Conservation (phyloP, 2,113 vertebrate genomes). For the Ammodytes dubius region DNA sequence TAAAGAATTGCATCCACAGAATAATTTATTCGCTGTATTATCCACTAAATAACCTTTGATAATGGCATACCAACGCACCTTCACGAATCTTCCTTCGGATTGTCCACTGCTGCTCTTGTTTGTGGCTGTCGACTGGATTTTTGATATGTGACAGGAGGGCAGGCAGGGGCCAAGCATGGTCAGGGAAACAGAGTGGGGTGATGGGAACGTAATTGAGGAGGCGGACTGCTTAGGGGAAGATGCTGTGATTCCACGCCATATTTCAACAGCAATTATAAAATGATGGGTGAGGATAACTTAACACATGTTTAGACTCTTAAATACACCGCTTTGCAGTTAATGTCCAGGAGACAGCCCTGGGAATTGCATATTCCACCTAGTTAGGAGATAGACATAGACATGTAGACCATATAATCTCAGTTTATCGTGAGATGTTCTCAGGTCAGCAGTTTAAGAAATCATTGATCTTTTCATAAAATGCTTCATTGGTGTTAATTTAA, state of each 20-base stretch:
- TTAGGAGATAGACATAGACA: background rate
- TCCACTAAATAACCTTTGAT: constrained; percentile 8
- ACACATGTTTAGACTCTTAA: constrained; percentile 29
- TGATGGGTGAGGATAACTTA: constrained; percentile 17
- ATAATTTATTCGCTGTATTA: constrained; percentile 4
- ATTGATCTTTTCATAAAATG: constrained; percentile 29
- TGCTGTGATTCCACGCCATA: constrained; percentile 12
- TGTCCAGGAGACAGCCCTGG: background rate
- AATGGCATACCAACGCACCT: background rate
- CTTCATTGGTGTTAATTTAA: constrained; percentile 1
- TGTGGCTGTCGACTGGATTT: constrained; percentile 43
- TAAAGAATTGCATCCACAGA: background rate
- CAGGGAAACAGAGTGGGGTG: constrained; percentile 51
- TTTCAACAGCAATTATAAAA: constrained; percentile 50
- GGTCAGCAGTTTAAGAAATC: background rate
- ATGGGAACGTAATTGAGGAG: constrained; percentile 54
- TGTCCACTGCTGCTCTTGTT: constrained; percentile 52
- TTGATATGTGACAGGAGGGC: constrained; percentile 61
- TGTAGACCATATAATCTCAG: background rate
- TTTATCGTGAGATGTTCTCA: constrained; percentile 14
- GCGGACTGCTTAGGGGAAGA: constrained; percentile 11
- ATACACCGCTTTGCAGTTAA: background rate
- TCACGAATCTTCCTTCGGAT: constrained; percentile 24
- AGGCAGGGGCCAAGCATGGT: constrained; percentile 30
- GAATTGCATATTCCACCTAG: background rate